These are phyloP conservation scores for Steinernema hermaphroditum DNA, from an alignment of 2,888 invertebrate species.

Conservation along the genomic window DNA sequence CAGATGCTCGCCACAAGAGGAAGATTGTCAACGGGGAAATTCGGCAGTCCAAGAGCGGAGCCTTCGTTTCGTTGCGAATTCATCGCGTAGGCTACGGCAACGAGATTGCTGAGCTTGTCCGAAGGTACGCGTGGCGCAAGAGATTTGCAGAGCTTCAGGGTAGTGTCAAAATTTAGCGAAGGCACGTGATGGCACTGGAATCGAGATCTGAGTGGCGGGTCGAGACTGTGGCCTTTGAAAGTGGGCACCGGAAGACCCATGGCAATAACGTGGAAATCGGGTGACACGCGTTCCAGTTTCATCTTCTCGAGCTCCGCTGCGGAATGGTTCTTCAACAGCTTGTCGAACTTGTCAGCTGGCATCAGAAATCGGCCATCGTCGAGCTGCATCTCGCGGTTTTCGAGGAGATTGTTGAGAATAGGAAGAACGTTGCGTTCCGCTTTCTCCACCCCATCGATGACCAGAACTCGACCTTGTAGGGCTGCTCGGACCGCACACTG, in stretches of 20 bases:
- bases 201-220: constrained; percentile 85
- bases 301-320: constrained; percentile 79
- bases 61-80: constrained; percentile 74
- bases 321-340: constrained; percentile 81
- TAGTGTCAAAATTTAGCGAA: constrained; percentile 70
- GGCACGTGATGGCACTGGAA: constrained; percentile 87
- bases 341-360: constrained; percentile 85
- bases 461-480: constrained; percentile 80
- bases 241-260: constrained; percentile 86
- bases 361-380: constrained; percentile 93
- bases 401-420: constrained; percentile 89
- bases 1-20: constrained; percentile 20
- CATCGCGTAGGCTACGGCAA: constrained; percentile 81
- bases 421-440: constrained; percentile 95
- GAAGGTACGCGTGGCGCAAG: constrained; percentile 71
- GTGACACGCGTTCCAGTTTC: constrained; percentile 87
- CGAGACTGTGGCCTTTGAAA: constrained; percentile 87
- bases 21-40: constrained; percentile 78
- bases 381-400: constrained; percentile 96
- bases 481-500: constrained; percentile 92
- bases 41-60: constrained; percentile 77
- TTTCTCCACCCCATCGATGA: constrained; percentile 94
- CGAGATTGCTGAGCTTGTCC: constrained; percentile 73
- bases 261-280: constrained; percentile 88
- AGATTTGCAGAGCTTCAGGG: constrained; percentile 56